Evolutionary conservation across 2,797 vertebrate genomes (phyloP), one percentile per base, ranked within the genome.

Genomic region (Phoebastria nigripes): DNA sequence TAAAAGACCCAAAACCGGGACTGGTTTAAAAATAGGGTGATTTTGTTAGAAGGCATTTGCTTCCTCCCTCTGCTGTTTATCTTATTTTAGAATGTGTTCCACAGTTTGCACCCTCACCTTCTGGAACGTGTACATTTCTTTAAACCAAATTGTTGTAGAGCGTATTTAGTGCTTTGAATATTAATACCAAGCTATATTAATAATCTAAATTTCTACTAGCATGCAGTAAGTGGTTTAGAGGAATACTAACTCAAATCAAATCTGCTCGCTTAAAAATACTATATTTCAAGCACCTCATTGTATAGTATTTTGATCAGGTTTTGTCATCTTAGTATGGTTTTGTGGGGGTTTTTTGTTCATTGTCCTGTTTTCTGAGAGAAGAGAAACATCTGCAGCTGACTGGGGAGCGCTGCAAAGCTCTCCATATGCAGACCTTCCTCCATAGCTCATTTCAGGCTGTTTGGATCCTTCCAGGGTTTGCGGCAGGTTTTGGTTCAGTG

Each of bases 1-100:
- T 71, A 81, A 76, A 84, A 71, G 54, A 22, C 24, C 41, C 24
- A 15, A 93, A 95, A 93, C 73, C 31, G 47, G 56, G 67, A 63
- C 37, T 76, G 28, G 24, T 73, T 96, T 81, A 89, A 83, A 93
- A 96, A 93, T 81, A 94, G 41, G 7, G 16, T 33, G 59, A 25
- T 91, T 95, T 97, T 90, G 44, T 94, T 93, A 44, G 35, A 84
- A 94, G 73, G 58, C 47, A 72, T 91, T 87, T 95, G 20, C 55
- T 88, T 90, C 77, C 46, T 96, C 62, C 86, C 88, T 94, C 92
- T 93, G 72, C 49, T 94, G 84, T 93, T 96, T 91, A 69, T 82
- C 87, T 92, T 90, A 94, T 95, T 97, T 93, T 87, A 71, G 59
- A 26, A 94, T 80, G 55, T 6, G 1, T 81, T 96, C 90, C 44